Evolutionary conservation across 2,797 vertebrate species (phyloP).

Genomic region (Synaphobranchus kaupii): DNA sequence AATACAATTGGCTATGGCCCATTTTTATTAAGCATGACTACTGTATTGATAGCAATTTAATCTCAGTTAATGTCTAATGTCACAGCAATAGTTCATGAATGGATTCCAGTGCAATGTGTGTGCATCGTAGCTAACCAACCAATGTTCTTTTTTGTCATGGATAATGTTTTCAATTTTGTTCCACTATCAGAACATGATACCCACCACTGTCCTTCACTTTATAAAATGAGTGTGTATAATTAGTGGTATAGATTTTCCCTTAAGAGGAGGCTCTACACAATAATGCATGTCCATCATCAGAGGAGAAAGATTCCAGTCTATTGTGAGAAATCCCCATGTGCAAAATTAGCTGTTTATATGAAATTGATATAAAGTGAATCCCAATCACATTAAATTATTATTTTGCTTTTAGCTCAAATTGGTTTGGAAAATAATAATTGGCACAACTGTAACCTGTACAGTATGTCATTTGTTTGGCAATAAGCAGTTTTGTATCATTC

Average conservation of each 20-base stretch:
- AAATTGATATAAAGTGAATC: neutral
- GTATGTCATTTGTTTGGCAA: neutral
- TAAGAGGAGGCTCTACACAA: neutral
- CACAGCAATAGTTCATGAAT: neutral
- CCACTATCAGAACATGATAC: neutral
- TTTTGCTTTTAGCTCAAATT: neutral
- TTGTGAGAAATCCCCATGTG: neutral
- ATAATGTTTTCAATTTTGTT: slow-evolving; percentile 2
- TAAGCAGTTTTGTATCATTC: neutral
- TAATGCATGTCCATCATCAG: neutral
- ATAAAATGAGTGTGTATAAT: neutral
- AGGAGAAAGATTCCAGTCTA: neutral
- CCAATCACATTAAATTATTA: neutral
- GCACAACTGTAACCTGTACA: neutral
- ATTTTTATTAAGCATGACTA: neutral
- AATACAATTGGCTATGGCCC: neutral
- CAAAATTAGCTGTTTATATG: neutral
- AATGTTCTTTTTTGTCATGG: neutral
- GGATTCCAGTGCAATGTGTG: neutral
- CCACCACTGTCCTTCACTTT: neutral
- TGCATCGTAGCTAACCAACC: neutral
- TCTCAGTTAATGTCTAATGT: neutral
- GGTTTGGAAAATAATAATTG: neutral
- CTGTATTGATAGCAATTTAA: neutral
- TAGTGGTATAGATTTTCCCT: neutral